Evolutionary conservation across 1,140 invertebrate species (phyloP), one percentile per base, ranked within the genome.

Genomic region (Tachypleus tridentatus): DNA sequence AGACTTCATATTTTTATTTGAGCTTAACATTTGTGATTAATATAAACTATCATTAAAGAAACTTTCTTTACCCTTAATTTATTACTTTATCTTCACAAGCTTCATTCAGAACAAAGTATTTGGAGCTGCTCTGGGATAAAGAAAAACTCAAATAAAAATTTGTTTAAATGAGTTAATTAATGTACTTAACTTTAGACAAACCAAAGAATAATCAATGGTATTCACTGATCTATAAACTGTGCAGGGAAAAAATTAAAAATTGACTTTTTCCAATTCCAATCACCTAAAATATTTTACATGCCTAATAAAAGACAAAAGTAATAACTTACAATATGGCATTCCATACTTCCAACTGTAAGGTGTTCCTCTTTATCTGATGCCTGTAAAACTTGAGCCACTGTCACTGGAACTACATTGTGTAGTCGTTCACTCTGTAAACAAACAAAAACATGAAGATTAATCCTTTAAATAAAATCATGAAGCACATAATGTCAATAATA

Each of bases 251-350:
- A 48, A 65, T 57, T 48, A 6, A 50, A 57, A 9, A 56, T 49
- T 58, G 49, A 47, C 8, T 48, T 49, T 9, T 60, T 49, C 3
- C 49, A 60, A 4, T 60, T 49, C 9, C 47, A 48, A 9, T 49
- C 9, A 49, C 49, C 49, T 49, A 4, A 49, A 3, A 3, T 49
- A 49, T 60, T 60, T 48, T 29, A 52, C 3, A 53, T 47, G 29
- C 29, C 29, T 29, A 29, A 29, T 29, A 29, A 29, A 29, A 29
- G 29, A 29, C 29, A 29, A 29, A 29, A 29, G 0, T 29, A 9
- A 49, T 54, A 56, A 48, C 66, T 62, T 62, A 67, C 66, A 49
- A 67, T 67, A 57, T 67, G 63, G 49, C 63, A 63, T 54, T 11
- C 49, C 7, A 67, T 9, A 51, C 62, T 64, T 62, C 66, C 66